Base-by-base conservation (phyloP, 2,888 invertebrate species). In the Aphidoletes aphidimyza region DNA sequence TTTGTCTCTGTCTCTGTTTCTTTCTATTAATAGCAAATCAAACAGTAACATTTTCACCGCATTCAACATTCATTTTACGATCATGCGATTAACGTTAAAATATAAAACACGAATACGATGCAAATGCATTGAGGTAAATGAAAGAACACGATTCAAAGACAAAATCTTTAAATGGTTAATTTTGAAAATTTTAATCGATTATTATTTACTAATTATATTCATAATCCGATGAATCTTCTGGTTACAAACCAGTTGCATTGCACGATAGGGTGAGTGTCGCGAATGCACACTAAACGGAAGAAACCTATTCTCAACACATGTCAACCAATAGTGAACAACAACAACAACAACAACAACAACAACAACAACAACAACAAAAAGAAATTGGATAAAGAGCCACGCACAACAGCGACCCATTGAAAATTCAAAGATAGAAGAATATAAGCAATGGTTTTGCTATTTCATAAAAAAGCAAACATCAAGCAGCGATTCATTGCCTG, bases 131-230 rank as follows among this genome's bases (percentile, higher is more conserved):
- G 19, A 9, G 2, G 22, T 54, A 22, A 54, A 54, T 54, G n/a
- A 22, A 9, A 54, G n/a, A 54, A 54, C 47, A 47, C 47, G 47
- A 2, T 11, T 17, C 54, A 54, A 30, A 69, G n/a, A 69, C 30
- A 69, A 69, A 69, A 69, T 14, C 69, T 30, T n/a, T 30, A 69
- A 30, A 30, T 69, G 69, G 30, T 69, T 30, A 54, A 2, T 6
- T 69, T 30, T 69, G 26, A 14, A 69, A 69, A 69, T 14, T 69
- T 69, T 30, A 69, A 69, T 69, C 69, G 69, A 69, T 69, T 69
- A 69, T 34, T 54, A 54, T 69, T 69, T 34, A 69, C 69, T 69
- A 69, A 69, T 69, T 69, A 69, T 26, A 30, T 54, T 54, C 54
- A 69, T 69, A 69, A 26, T 8, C 26, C 19, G 26, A 17, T 8